phyloP scores from a whole-genome alignment of 2,797 vertebrate species.

The Notolabrus celidotus region DNA sequence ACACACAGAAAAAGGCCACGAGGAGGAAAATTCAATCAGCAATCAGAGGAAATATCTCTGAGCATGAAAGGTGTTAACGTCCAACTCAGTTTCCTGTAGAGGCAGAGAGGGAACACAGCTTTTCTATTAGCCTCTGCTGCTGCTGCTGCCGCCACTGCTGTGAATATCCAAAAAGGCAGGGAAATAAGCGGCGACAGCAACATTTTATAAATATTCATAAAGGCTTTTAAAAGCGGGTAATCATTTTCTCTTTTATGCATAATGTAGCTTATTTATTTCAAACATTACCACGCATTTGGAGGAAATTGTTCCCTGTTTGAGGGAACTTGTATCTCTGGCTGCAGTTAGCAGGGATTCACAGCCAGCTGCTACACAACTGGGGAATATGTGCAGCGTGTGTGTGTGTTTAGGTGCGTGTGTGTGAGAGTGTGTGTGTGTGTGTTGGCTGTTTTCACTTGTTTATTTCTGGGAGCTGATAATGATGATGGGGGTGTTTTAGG shows the following conservation, averaged over 20 bases:
- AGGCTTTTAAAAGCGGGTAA: slow-evolving; percentile 81
- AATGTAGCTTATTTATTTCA: slow-evolving; percentile 82
- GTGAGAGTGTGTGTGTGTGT: slow-evolving; percentile 13
- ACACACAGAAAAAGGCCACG: slow-evolving; percentile 29
- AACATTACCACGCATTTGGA: slow-evolving; percentile 70
- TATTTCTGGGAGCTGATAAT: slow-evolving; percentile 52
- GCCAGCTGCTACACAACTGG: slow-evolving; percentile 43
- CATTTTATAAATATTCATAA: slow-evolving; percentile 83
- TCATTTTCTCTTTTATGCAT: slow-evolving; percentile 81
- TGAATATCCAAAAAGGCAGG: slow-evolving; percentile 66
- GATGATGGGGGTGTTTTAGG: slow-evolving; percentile 32
- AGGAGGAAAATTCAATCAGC: slow-evolving; percentile 51
- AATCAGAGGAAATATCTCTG: slow-evolving; percentile 47
- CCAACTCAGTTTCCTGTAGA: slow-evolving; percentile 25
- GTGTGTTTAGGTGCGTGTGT: slow-evolving; percentile 24
- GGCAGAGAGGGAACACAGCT: slow-evolving; percentile 34
- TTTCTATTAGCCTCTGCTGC: slow-evolving; percentile 52
- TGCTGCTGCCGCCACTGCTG: neutral
- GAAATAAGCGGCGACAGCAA: slow-evolving; percentile 69
- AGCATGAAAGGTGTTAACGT: slow-evolving; percentile 42
- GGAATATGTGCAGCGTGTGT: slow-evolving; percentile 26
- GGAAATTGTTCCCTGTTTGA: slow-evolving; percentile 65
- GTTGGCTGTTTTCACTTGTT: slow-evolving; percentile 42
- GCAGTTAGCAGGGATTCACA: slow-evolving; percentile 53
- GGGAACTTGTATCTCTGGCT: slow-evolving; percentile 64